phyloP scores from a whole-genome alignment of 2,113 vertebrate genomes.

The Odontesthes bonariensis region DNA sequence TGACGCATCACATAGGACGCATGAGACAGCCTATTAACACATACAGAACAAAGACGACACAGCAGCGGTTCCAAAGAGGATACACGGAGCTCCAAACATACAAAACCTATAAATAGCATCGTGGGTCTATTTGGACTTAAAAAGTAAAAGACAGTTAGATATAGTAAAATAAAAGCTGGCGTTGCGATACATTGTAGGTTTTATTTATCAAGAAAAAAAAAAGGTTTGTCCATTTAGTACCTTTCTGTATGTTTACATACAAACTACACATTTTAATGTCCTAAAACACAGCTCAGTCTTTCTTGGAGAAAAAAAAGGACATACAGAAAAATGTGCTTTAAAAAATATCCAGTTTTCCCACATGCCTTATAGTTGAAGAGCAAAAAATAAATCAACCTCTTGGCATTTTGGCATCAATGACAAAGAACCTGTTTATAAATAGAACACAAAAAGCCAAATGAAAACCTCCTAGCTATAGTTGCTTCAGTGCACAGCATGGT shows the following conservation, averaged over 20 bases:
- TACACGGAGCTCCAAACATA: not conserved
- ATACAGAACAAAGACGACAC: not conserved
- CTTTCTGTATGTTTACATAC: no score
- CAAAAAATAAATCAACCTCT: conserved; percentile 15
- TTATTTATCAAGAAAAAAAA: no score
- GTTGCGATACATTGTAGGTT: not conserved
- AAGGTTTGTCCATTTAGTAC: no score
- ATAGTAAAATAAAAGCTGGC: not conserved
- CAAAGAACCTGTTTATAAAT: conserved; percentile 14
- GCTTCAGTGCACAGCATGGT: not conserved
- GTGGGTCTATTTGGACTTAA: not conserved
- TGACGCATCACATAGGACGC: conserved; percentile 54
- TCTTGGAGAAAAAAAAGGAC: not conserved
- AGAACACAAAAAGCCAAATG: conserved; percentile 7
- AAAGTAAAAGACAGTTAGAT: no score
- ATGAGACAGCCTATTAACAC: conserved; percentile 12
- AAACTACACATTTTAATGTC: not conserved
- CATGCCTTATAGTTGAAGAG: conserved; percentile 4
- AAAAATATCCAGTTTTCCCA: not conserved
- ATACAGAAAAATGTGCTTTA: not conserved
- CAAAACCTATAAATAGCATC: not conserved
- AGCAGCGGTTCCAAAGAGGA: not conserved
- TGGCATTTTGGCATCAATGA: conserved; percentile 23
- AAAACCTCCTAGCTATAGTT: conserved; percentile 11
- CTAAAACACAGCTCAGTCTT: not conserved